A percentile compares a stretch with the other conserved stretches of the same genome.
Conservation (phyloP, 2,797 vertebrate species). For the Bradypodion ventrale region DNA sequence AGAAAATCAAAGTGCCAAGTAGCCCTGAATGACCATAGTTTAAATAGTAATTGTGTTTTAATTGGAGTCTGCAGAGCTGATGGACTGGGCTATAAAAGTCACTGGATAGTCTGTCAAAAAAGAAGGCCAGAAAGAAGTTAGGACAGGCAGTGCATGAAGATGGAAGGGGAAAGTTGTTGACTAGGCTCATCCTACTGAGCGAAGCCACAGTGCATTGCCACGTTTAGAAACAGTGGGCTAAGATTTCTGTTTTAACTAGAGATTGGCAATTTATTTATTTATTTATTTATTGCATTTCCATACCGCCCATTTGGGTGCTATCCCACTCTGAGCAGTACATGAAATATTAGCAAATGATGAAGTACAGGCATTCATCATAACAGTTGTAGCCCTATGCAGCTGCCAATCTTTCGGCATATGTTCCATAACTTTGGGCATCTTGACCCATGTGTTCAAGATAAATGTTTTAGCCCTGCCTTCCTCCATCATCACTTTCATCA, state of each 20-base stretch:
- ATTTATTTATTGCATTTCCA: too few relatives aligned
- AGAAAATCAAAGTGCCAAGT: neutral
- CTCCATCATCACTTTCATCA: too few relatives aligned
- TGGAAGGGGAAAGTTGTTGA: neutral
- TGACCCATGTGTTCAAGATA: too few relatives aligned
- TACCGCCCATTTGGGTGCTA: too few relatives aligned
- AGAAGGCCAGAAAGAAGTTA: neutral
- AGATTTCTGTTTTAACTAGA: neutral
- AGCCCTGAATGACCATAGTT: neutral
- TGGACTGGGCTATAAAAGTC: constrained; percentile 8
- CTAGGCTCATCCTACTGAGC: neutral
- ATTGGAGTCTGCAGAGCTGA: neutral
- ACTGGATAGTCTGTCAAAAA: neutral
- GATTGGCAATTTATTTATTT: neutral
- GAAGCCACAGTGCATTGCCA: neutral
- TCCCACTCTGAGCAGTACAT: too few relatives aligned
- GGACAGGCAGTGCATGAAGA: constrained; percentile 3
- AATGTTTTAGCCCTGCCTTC: too few relatives aligned
- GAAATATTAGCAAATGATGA: neutral
- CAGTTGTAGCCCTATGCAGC: too few relatives aligned
- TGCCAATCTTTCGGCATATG: too few relatives aligned
- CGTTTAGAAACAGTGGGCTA: neutral
- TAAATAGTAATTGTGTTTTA: neutral
- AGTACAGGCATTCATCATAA: neutral
- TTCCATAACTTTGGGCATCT: too few relatives aligned